Evolutionary conservation across 2,888 invertebrate genomes (phyloP), one percentile per base, ranked within the genome.

Genomic region (Amiota mariae): DNA sequence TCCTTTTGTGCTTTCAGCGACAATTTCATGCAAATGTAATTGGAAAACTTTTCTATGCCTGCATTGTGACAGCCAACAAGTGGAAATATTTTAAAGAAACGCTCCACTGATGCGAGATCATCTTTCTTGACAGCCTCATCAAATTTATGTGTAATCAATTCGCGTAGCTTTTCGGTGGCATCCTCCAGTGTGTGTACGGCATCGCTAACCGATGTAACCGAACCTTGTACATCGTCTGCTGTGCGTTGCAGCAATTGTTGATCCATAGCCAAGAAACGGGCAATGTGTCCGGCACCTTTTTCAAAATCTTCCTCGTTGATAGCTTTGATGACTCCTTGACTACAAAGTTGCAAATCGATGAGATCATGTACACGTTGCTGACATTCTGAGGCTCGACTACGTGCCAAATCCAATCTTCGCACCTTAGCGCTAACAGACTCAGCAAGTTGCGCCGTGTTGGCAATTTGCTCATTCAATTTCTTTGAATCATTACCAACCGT

Each of bases 51-150:
- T 74, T 93, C 93, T 13, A 99, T 93, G 0, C 99, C 99, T 82
- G 96, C 96, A 57, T 95, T 93, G 76, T 98, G 96, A 90, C 96
- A 94, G 18, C 97, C 97, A 10, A 99, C 91, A 75, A 98, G 91
- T 0, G 99, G 99, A 90, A 98, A 99, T 85, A 99, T 94, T 90
- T 98, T 98, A 89, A 99, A 99, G 88, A 98, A 96, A 72, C 98
- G 91, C 88, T 98, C 98, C 18, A 98, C 96, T 0, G 96, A 95
- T 0, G 95, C 95, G 59, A 96, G 92, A 89, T 99, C 98, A 82
- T 96, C 96, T 70, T 93, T 93, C 73, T 93, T 93, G 0, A 98
- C 95, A 6, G 99, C 97, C 86, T 97, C 97, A 82, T 97, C 96
- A 88, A 99, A 98, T 87, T 96, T 94, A 71, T 92, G 92, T 67